A percentile compares a stretch with the other conserved stretches of the same genome.
These are phyloP conservation scores for Hemibagrus guttatus DNA, from an alignment of 2,797 vertebrate genomes.

Conservation along the genomic window DNA sequence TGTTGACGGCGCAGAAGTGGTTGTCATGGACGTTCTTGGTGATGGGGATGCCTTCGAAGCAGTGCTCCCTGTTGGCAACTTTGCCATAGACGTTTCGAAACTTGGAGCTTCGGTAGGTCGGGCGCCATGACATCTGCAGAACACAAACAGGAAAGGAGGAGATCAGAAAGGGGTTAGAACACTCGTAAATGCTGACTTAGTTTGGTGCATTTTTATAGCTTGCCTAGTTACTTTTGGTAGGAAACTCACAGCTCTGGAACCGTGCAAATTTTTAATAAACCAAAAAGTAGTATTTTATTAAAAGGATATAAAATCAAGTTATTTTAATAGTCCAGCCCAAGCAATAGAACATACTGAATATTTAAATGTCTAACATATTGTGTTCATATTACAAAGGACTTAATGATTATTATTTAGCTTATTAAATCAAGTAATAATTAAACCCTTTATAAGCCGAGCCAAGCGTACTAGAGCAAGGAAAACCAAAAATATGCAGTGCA, in stretches of 20 bases:
- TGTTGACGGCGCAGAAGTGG: slow-evolving; percentile 96
- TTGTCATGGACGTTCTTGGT: slow-evolving; percentile 99
- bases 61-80: slow-evolving; percentile 91
- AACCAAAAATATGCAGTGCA: slow-evolving; percentile 8
- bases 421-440: slow-evolving; percentile 1
- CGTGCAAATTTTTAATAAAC: background rate
- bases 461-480: background rate
- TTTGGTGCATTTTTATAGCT: background rate
- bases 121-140: slow-evolving; percentile 98
- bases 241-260: background rate
- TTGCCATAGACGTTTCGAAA: slow-evolving; percentile 99
- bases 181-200: background rate
- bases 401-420: background rate
- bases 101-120: slow-evolving; percentile 99
- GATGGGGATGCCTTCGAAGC: slow-evolving; percentile 94
- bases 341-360: background rate
- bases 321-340: background rate
- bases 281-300: background rate
- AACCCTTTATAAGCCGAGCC: slow-evolving; percentile 1
- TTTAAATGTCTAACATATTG: background rate
- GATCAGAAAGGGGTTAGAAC: background rate
- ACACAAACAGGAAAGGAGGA: slow-evolving; percentile 29
- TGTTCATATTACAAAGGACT: background rate
- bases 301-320: background rate
- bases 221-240: background rate